Conservation (phyloP, 2,113 vertebrate species). For the Oryzias woworae region DNA sequence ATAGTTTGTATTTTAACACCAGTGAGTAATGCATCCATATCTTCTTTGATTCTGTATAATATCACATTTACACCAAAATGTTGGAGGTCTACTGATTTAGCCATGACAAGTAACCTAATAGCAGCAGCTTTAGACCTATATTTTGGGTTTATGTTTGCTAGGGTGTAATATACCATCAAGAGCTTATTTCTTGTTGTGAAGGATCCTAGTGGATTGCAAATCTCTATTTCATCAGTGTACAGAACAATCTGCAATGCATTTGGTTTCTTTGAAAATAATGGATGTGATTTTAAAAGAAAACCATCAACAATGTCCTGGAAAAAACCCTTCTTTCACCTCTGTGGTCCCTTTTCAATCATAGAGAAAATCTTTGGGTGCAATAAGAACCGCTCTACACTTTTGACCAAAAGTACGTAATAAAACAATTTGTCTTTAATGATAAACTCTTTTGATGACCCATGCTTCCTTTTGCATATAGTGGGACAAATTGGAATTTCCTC, state of each 20-base stretch:
- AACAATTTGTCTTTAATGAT: slow-evolving; percentile 22
- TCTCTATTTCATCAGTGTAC: no score
- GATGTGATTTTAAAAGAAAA: no score
- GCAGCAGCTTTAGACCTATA: not conserved
- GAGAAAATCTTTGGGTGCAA: slow-evolving; percentile 1
- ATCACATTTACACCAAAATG: no score
- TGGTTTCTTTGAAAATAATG: no score
- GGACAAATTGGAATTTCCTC: slow-evolving; percentile 34
- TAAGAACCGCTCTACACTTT: slow-evolving; percentile 18
- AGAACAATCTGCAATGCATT: no score
- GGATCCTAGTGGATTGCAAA: no score
- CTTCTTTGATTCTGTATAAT: not conserved
- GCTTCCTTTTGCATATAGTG: slow-evolving; percentile 27
- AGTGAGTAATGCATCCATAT: slow-evolving; percentile 16
- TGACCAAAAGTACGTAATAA: slow-evolving; percentile 8
- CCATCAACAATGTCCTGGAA: not conserved
- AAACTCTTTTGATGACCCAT: slow-evolving; percentile 16
- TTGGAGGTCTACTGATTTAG: no score
- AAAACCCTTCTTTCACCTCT: slow-evolving; percentile 13
- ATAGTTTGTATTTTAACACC: not conserved
- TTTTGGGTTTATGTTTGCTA: slow-evolving; percentile 7
- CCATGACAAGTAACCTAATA: no score
- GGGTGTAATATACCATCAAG: slow-evolving; percentile 21
- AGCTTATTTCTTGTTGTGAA: slow-evolving; percentile 14
- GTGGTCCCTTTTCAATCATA: slow-evolving; percentile 4